Evolutionary conservation across 2,888 invertebrate species (phyloP).

Genomic region (Eristalis arbustorum): DNA sequence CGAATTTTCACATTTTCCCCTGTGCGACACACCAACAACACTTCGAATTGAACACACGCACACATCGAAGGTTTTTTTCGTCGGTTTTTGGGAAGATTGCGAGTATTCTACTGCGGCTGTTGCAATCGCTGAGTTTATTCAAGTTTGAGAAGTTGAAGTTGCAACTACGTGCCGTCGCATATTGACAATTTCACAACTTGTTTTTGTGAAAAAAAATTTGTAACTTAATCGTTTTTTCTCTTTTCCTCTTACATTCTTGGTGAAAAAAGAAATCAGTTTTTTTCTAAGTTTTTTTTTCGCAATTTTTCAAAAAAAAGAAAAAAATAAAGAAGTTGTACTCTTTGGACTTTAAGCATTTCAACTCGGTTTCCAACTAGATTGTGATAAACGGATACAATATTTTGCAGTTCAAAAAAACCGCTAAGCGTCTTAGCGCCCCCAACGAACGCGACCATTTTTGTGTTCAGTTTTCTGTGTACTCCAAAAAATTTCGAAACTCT

Average conservation of each 20-base stretch:
- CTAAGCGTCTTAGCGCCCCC: background rate
- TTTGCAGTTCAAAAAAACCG: background rate
- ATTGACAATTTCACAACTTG: constrained; percentile 40
- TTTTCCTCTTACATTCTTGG: background rate
- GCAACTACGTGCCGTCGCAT: constrained; percentile 68
- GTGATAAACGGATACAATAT: constrained; percentile 5
- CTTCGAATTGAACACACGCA: constrained; percentile 45
- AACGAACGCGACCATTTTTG: background rate
- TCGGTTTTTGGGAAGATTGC: constrained; percentile 60
- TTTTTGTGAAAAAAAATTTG: constrained; percentile 32
- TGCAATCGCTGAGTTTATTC: constrained; percentile 68
- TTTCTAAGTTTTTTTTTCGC: background rate
- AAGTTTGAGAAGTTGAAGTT: constrained; percentile 71
- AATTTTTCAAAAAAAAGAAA: background rate
- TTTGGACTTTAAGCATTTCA: background rate
- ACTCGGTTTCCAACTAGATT: constrained; percentile 15
- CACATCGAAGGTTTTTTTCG: background rate
- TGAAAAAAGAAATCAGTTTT: background rate
- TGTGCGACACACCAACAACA: constrained; percentile 53
- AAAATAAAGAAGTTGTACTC: background rate
- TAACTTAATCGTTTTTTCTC: constrained; percentile 8
- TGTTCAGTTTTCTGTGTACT: constrained; percentile 1
- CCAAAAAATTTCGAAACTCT: constrained; percentile 2
- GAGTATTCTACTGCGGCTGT: constrained; percentile 66
- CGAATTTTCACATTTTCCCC: constrained; percentile 70